Conservation (phyloP, 1,140 invertebrate species). For the Zophobas morio region DNA sequence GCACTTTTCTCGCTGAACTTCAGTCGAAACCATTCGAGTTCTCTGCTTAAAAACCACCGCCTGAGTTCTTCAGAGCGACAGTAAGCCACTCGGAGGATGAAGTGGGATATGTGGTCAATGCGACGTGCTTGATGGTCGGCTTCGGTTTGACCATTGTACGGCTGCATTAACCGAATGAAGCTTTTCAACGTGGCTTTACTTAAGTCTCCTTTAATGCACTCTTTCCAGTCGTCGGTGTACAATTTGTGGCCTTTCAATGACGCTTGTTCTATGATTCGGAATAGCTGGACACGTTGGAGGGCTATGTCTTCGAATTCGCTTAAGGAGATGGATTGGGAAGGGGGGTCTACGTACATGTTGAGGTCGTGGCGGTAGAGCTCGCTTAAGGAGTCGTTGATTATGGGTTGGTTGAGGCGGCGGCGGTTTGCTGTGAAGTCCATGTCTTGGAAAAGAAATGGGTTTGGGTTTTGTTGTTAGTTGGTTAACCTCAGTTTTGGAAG, state of each 20-base stretch:
- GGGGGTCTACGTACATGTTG: conserved; percentile 85
- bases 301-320: conserved; percentile 91
- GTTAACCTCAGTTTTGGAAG: too few relatives aligned
- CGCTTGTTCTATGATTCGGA: conserved; percentile 82
- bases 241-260: conserved; percentile 75
- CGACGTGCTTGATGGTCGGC: conserved; percentile 77
- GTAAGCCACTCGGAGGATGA: conserved; percentile 92
- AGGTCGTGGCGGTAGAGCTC: conserved; percentile 80
- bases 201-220: conserved; percentile 78
- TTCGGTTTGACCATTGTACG: conserved; percentile 66
- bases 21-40: conserved; percentile 92
- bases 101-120: conserved; percentile 93
- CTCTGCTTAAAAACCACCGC: conserved; percentile 91
- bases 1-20: conserved; percentile 80
- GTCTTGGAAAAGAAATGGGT: not conserved
- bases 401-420: conserved; percentile 52
- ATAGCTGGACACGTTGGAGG: conserved; percentile 85
- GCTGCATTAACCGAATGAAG: conserved; percentile 63
- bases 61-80: conserved; percentile 88
- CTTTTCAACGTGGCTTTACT: conserved; percentile 79
- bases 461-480: too few relatives aligned
- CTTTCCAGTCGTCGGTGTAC: conserved; percentile 81
- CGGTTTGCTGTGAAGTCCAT: conserved; percentile 61
- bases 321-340: conserved; percentile 81
- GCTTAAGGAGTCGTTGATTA: conserved; percentile 56